Evolutionary conservation across 92 coral and sea anemone species (phyloP).

Genomic region (Plumapathes pennacea): DNA sequence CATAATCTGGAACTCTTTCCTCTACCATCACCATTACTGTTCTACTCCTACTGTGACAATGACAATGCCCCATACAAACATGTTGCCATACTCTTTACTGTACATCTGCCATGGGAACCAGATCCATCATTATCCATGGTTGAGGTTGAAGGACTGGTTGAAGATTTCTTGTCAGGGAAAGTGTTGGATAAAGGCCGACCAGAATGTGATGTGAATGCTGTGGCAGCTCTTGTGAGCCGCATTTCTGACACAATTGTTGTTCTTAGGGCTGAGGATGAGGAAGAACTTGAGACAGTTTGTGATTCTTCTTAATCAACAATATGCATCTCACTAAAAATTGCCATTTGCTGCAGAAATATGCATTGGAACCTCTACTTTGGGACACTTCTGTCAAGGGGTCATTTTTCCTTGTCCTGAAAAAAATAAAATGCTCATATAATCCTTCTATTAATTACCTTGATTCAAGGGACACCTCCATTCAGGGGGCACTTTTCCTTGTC

Average conservation of each 20-base stretch:
- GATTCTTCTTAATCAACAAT: too few species aligned
- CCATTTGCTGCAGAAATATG: too few species aligned
- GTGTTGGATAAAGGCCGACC: slow-evolving; percentile 67
- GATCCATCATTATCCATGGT: slow-evolving; percentile 32
- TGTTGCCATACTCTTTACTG: slow-evolving; percentile 78
- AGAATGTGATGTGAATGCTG: slow-evolving; percentile 60
- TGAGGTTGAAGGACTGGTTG: slow-evolving; percentile 71
- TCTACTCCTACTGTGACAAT: slow-evolving; percentile 83
- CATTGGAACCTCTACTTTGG: too few species aligned
- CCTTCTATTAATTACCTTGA: too few species aligned
- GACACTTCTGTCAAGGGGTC: too few species aligned
- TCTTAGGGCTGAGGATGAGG: slow-evolving; percentile 72
- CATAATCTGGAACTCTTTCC: slow-evolving; percentile 73
- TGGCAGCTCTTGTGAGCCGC: slow-evolving; percentile 79
- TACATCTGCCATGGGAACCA: slow-evolving; percentile 63
- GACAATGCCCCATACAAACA: slow-evolving; percentile 80
- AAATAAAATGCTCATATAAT: too few species aligned
- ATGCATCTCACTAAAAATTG: too few species aligned
- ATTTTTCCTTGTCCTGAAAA: too few species aligned
- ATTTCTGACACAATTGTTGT: slow-evolving; percentile 81
- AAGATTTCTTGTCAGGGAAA: slow-evolving; percentile 48
- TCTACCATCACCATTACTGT: slow-evolving; percentile 67
- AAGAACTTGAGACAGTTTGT: too few species aligned
- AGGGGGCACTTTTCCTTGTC: too few species aligned
- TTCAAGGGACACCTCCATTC: too few species aligned